phyloP scores from a whole-genome alignment of 2,888 invertebrate species.

The Thysanoteuthis rhombus region DNA sequence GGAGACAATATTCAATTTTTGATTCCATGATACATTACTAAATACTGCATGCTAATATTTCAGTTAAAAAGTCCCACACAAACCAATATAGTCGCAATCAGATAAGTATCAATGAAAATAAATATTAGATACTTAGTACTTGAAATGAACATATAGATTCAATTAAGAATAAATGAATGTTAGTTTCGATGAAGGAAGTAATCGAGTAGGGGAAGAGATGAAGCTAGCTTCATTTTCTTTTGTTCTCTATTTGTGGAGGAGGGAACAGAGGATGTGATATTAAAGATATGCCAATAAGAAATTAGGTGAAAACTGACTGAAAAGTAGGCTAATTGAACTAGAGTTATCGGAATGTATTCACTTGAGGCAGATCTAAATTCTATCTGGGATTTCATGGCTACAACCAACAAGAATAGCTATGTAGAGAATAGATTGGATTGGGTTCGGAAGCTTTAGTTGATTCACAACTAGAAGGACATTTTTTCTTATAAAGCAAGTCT shows the following conservation, averaged over 20 bases:
- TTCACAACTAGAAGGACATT: neutral
- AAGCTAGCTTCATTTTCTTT: neutral
- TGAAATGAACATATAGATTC: neutral
- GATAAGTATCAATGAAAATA: too few relatives aligned
- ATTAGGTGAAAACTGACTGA: neutral
- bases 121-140: neutral
- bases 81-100: too few relatives aligned
- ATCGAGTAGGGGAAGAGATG: neutral
- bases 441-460: neutral
- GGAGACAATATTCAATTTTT: too few relatives aligned
- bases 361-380: neutral
- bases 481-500: neutral
- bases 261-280: neutral
- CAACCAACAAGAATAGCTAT: too few relatives aligned
- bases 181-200: neutral
- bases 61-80: too few relatives aligned
- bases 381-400: neutral
- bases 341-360: neutral
- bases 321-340: conserved; percentile 12
- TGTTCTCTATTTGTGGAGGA: neutral
- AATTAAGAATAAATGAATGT: neutral
- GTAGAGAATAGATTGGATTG: neutral
- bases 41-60: too few relatives aligned
- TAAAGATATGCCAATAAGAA: neutral
- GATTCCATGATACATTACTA: too few relatives aligned